Evolutionary conservation across 2,888 invertebrate genomes (phyloP), one percentile per base, ranked within the genome.

Genomic region (Horisme vitalbata): DNA sequence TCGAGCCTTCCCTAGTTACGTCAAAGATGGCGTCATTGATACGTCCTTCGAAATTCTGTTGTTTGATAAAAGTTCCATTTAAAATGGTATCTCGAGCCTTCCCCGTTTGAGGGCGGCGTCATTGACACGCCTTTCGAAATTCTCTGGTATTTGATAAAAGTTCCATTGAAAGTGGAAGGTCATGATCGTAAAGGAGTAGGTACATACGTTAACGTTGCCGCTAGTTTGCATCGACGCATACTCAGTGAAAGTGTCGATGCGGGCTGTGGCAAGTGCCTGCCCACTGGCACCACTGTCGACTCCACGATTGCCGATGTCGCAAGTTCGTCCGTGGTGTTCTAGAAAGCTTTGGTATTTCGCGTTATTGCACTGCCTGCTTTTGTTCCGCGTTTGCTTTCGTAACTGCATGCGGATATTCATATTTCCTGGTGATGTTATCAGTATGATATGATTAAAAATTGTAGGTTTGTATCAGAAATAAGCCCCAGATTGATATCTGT

Each of bases 331-430:
- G 71, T 60, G 61, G 58, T 59, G 59, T 58, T 79, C 75, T 85
- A 85, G 85, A 87, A 84, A 86, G 82, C 78, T 77, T 57, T 70
- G 72, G 76, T 79, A 80, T 76, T 73, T 82, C 78, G 76, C 76
- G 59, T 68, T 61, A 58, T 45, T 61, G 52, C 57, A 55, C 48
- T 51, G 54, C 44, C 38, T 59, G 47, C 32, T 58, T 60, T 65
- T 61, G 62, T 71, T 68, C 62, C 56, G 63, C 35, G 36, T 61
- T 65, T 49, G 50, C 51, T 68, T 68, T 71, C 52, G 62, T 61
- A 52, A 59, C 53, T 27, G 23, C 23, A 15, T 41, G 20, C 15
- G 31, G 26, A 34, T 36, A 47, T 54, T 50, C 46, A 41, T 11
- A 55, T 59, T 65, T 58, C 52, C 57, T 61, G 45, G 35, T 48